Percentiles rank a stretch among this genome's conserved stretches.
Conservation (phyloP, 2,888 invertebrate genomes). For the Cheilosia vernalis region DNA sequence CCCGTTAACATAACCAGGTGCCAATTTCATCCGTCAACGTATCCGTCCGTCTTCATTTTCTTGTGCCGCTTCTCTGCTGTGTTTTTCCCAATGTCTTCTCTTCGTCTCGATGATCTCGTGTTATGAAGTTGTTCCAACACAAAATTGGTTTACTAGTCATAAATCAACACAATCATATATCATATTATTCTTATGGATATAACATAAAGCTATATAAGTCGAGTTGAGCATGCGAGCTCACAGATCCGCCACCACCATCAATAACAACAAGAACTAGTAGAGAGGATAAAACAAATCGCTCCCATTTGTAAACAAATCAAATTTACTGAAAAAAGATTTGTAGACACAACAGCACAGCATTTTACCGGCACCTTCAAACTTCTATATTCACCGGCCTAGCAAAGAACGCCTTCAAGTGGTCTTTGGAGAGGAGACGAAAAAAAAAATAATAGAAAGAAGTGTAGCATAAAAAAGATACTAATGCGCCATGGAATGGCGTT, state of each 20-base stretch:
- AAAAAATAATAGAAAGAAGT: constrained; percentile 10
- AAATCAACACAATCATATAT: constrained; percentile 73
- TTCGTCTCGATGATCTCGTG: constrained; percentile 40
- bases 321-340: constrained; percentile 58
- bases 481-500: constrained; percentile 56
- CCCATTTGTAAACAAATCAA: constrained; percentile 64
- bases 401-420: constrained; percentile 53
- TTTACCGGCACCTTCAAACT: constrained; percentile 31
- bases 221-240: neutral
- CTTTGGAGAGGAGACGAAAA: constrained; percentile 9
- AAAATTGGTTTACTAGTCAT: constrained; percentile 70
- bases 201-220: constrained; percentile 2
- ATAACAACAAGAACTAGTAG: constrained; percentile 9
- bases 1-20: constrained; percentile 64
- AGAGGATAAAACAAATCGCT: constrained; percentile 53
- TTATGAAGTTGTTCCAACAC: constrained; percentile 72
- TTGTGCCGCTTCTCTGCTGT: neutral
- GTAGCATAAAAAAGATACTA: constrained; percentile 52
- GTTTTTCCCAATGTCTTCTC: neutral
- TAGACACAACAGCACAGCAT: constrained; percentile 64
- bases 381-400: constrained; percentile 22
- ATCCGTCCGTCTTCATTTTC: constrained; percentile 37
- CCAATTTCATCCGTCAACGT: constrained; percentile 61
- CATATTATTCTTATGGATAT: constrained; percentile 70
- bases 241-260: neutral